Base-by-base conservation (phyloP, 2,888 invertebrate species). In the Eugnorisma glareosa region DNA sequence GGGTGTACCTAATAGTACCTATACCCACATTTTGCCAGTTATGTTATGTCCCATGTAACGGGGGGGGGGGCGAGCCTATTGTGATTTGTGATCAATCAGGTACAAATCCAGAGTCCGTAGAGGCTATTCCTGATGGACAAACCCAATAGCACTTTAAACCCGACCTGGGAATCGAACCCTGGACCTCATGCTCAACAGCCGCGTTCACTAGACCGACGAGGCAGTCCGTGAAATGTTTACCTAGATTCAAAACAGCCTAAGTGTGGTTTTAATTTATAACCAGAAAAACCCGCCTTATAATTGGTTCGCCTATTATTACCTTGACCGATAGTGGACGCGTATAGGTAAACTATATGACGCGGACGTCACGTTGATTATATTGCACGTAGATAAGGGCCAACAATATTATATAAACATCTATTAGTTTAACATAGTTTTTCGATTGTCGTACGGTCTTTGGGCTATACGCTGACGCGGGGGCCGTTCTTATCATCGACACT, bases 361-460 rank as follows among this genome's bases (percentile, higher is more conserved):
- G n/a, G n/a, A n/a, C 79, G 79, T 54, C 43, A 45, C 3, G 21
- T 8, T 37, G 31, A 67, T 79, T 67, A 37, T 31, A 67, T 79
- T 73, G 54, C 63, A 79, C 40, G 45, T 54, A 54, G 73, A 73
- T 79, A 73, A 79, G 57, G 35, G 18, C 1, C 28, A 37, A 35
- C 37, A 61, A 21, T 59, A 0, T 3, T 37, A 40, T 13, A 37
- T 7, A n/a, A 7, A n/a, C 1, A n/a, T n/a, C 63, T 13, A 24
- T 63, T 63, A 37, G 24, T 63, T 63, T 37, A 37, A 24, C 24
- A 18, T n/a, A n/a, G 15, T n/a, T n/a, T 63, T 37, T 37, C n/a
- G 15, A 6, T 6, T 15, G 15, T 15, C 31, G 10, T 28, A 28
- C 28, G 1, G 24, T 8, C 24, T 43, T 43, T 43, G 43, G 43